These are phyloP conservation scores for Stomorhina lunata DNA, from an alignment of 2,888 invertebrate genomes.

Conservation along the genomic window DNA sequence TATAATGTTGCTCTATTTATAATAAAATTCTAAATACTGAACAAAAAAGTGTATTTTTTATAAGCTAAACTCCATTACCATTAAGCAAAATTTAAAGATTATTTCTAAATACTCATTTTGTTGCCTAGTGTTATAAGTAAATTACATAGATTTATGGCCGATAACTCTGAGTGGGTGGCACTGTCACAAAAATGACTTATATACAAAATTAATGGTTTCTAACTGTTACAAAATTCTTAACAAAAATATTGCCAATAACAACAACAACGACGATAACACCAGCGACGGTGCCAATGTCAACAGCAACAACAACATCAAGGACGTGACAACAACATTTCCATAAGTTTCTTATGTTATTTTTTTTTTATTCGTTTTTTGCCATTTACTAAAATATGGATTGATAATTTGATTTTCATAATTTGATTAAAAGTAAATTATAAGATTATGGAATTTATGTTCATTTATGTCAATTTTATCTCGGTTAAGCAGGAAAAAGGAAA, in stretches of 20 bases:
- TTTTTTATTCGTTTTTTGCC: background rate
- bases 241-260: background rate
- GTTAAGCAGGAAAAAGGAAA: background rate
- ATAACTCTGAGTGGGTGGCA: background rate
- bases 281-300: too few relatives aligned
- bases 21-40: too few relatives aligned
- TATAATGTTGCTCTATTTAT: too few relatives aligned
- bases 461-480: background rate
- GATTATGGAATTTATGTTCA: slow-evolving; percentile 3
- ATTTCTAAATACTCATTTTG: too few relatives aligned
- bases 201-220: background rate
- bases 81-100: too few relatives aligned
- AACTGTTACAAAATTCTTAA: background rate
- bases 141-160: background rate
- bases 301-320: background rate
- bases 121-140: background rate
- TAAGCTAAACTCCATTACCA: too few relatives aligned
- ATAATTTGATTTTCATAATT: slow-evolving; percentile 9
- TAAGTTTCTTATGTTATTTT: background rate
- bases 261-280: background rate
- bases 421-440: background rate
- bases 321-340: too few relatives aligned
- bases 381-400: background rate
- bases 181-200: background rate
- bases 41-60: too few relatives aligned